Evolutionary conservation across 2,888 invertebrate genomes (phyloP).

Genomic region (Diaperis boleti): DNA sequence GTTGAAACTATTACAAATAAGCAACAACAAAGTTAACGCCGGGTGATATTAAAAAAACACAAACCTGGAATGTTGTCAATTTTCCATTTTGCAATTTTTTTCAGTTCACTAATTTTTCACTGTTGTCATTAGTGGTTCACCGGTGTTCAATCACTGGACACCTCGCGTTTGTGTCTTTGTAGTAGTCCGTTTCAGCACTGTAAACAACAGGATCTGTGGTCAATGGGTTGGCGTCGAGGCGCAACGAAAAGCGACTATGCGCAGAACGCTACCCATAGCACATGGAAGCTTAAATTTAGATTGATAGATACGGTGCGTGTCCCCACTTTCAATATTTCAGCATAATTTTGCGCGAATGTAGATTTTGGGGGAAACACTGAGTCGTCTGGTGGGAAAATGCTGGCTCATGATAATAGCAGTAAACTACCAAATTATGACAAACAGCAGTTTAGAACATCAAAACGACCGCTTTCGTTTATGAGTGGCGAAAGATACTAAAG

Average conservation of each 20-base stretch:
- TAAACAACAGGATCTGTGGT: constrained; percentile 31
- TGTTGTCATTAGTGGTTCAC: not conserved
- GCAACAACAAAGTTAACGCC: no score
- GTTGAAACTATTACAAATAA: no score
- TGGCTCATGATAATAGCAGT: no score
- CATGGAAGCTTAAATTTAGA: no score
- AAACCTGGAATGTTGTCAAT: not conserved
- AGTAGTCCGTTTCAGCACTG: not conserved
- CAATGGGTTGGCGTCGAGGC: constrained; percentile 30
- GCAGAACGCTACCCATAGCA: not conserved
- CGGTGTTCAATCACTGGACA: constrained; percentile 2
- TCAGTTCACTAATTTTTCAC: not conserved
- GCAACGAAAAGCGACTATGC: constrained; percentile 5
- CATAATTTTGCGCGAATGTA: not conserved
- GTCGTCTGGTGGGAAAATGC: no score
- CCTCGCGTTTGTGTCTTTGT: no score
- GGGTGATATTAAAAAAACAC: not conserved
- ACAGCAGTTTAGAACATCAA: no score
- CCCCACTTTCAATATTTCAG: not conserved
- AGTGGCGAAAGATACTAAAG: no score
- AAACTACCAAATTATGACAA: no score
- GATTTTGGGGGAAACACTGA: no score
- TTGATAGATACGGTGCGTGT: not conserved
- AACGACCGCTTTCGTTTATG: no score
- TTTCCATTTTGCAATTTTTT: constrained; percentile 2